A percentile compares a stretch with the other conserved stretches of the same genome.
phyloP scores from a whole-genome alignment of 2,888 invertebrate species.

The Drosophila meridiana region DNA sequence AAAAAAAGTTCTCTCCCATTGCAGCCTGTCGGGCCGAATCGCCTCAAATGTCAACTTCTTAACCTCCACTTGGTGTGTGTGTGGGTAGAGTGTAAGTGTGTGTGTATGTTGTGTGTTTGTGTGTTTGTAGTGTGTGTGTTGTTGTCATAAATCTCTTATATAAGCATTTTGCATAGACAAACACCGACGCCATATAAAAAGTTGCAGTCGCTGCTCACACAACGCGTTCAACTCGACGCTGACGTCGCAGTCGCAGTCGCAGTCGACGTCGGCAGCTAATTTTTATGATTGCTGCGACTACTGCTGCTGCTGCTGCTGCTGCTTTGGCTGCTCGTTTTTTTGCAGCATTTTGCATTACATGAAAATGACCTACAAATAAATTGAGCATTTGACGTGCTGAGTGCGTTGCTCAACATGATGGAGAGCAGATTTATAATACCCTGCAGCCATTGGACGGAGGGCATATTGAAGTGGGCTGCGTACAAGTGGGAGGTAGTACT shows the following conservation, averaged over 20 bases:
- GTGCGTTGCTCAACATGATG: constrained; percentile 13
- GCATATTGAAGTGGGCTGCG: not conserved
- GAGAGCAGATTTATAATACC: constrained; percentile 8
- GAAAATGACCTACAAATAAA: constrained; percentile 76
- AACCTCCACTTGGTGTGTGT: constrained; percentile 44
- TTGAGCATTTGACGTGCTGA: constrained; percentile 40
- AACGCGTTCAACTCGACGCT: constrained; percentile 9
- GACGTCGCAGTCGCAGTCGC: constrained; percentile 1
- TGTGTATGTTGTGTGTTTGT: not conserved
- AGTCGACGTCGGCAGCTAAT: constrained; percentile 17
- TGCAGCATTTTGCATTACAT: constrained; percentile 59
- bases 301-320: constrained; percentile 7
- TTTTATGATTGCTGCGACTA: constrained; percentile 31
- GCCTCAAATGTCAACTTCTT: constrained; percentile 67
- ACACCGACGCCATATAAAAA: constrained; percentile 50
- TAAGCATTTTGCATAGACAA: constrained; percentile 62
- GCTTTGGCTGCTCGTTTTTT: constrained; percentile 7
- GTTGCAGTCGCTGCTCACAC: constrained; percentile 32
- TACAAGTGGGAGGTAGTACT: not conserved
- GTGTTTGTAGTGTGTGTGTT: constrained; percentile 15
- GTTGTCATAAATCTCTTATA: constrained; percentile 63
- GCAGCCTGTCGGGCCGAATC: constrained; percentile 51
- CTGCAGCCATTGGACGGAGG: not conserved
- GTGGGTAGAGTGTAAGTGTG: not conserved
- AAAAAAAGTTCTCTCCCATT: constrained; percentile 40